These are phyloP conservation scores for Peromyscus melanophrys DNA, from an alignment of 2,797 vertebrate genomes.

Conservation along the genomic window DNA sequence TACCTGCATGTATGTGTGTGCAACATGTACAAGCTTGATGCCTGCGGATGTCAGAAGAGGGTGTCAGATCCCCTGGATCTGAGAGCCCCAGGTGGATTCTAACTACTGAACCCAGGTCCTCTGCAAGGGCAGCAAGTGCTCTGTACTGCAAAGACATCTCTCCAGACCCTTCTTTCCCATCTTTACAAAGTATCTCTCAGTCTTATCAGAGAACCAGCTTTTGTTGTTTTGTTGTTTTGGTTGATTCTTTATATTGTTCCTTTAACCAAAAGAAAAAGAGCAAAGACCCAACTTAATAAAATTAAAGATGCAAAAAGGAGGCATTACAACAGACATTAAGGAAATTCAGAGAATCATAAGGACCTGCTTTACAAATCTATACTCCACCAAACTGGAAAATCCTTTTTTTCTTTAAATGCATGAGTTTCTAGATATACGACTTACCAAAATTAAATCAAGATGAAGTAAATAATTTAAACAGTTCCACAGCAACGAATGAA, in stretches of 20 bases:
- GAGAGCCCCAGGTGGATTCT: neutral
- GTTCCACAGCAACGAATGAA: neutral
- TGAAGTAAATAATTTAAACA: neutral
- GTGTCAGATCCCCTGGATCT: neutral
- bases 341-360: neutral
- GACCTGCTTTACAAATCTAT: neutral
- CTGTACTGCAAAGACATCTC: neutral
- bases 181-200: neutral
- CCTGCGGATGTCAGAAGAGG: neutral
- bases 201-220: neutral
- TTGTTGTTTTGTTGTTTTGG: neutral
- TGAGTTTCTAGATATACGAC: neutral
- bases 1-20: neutral
- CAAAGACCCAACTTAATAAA: neutral
- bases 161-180: neutral
- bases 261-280: neutral
- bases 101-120: neutral
- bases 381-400: neutral
- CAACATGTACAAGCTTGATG: neutral
- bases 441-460: neutral
- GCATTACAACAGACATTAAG: neutral
- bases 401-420: neutral
- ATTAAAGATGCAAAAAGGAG: neutral
- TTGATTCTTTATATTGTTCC: neutral
- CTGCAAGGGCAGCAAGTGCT: neutral